phyloP scores from a whole-genome alignment of 2,888 invertebrate species.

The Cryptus viduatorius region DNA sequence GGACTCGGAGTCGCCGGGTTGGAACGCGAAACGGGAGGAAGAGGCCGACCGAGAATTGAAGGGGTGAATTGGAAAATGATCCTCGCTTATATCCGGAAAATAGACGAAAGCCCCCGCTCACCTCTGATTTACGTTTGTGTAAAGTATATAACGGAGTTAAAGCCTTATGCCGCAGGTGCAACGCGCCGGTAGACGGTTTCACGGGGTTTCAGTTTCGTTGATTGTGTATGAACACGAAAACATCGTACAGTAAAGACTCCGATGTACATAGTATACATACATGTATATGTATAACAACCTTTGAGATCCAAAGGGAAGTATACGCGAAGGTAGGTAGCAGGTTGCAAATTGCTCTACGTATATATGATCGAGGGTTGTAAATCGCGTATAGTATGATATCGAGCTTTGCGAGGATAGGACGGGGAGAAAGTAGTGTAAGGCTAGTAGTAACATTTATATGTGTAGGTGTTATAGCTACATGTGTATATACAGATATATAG shows the following conservation, averaged over 20 bases:
- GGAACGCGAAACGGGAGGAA: constrained; percentile 1
- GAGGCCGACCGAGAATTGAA: constrained; percentile 25
- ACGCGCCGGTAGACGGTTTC: constrained; percentile 37
- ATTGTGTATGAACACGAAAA: constrained; percentile 63
- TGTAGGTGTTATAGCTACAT: background rate
- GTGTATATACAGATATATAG: constrained; percentile 6
- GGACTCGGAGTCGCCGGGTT: constrained; percentile 22
- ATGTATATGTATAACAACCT: constrained; percentile 6
- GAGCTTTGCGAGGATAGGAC: constrained; percentile 4
- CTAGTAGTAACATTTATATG: constrained; percentile 4
- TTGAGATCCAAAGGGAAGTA: background rate
- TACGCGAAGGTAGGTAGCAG: constrained; percentile 8
- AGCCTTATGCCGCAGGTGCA: constrained; percentile 18
- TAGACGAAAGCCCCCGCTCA: constrained; percentile 29
- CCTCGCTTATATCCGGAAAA: constrained; percentile 68
- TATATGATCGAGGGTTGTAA: constrained; percentile 64
- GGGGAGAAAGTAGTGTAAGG: constrained; percentile 7
- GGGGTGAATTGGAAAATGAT: constrained; percentile 71
- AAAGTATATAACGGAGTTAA: background rate
- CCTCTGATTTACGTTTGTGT: constrained; percentile 47
- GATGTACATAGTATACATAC: constrained; percentile 7
- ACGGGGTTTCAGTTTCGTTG: constrained; percentile 63
- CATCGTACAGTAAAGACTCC: constrained; percentile 12
- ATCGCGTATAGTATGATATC: constrained; percentile 52
- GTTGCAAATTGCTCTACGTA: constrained; percentile 50